Conservation (phyloP, 2,113 vertebrate genomes). For the Pomatorhinus ruficollis region DNA sequence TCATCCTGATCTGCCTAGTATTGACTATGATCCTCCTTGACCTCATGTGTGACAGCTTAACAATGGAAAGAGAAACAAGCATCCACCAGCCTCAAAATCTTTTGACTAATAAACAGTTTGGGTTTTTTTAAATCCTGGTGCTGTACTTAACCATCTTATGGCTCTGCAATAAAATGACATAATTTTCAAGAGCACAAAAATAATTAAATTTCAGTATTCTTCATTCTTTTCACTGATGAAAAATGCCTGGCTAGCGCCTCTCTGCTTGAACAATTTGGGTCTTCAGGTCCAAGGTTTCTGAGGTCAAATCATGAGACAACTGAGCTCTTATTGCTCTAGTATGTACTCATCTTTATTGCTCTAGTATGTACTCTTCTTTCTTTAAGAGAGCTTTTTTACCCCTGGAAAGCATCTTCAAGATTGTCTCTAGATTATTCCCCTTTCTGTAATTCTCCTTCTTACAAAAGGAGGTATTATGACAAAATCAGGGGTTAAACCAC, state of each 20-base stretch:
- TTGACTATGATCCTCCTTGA: rapidly evolving
- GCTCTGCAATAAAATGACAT: background rate
- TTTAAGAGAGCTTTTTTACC: background rate
- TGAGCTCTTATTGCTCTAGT: background rate
- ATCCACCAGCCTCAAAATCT: background rate
- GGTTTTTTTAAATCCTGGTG: background rate
- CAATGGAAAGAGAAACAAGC: background rate
- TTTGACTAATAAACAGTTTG: background rate
- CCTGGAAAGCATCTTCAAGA: background rate
- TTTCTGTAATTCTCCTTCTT: background rate
- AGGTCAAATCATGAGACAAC: background rate
- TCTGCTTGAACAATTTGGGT: background rate
- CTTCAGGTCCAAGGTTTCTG: background rate
- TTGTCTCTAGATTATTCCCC: background rate
- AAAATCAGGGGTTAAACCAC: background rate
- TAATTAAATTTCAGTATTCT: background rate
- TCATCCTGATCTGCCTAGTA: background rate
- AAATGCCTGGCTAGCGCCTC: background rate
- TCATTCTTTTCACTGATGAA: background rate
- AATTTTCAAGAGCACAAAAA: background rate
- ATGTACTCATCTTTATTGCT: background rate
- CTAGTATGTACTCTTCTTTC: background rate
- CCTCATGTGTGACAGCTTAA: background rate
- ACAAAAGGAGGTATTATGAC: background rate
- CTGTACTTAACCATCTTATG: background rate